These are phyloP conservation scores for Oryzias javanicus DNA, from an alignment of 2,113 vertebrate genomes.

Conservation along the genomic window DNA sequence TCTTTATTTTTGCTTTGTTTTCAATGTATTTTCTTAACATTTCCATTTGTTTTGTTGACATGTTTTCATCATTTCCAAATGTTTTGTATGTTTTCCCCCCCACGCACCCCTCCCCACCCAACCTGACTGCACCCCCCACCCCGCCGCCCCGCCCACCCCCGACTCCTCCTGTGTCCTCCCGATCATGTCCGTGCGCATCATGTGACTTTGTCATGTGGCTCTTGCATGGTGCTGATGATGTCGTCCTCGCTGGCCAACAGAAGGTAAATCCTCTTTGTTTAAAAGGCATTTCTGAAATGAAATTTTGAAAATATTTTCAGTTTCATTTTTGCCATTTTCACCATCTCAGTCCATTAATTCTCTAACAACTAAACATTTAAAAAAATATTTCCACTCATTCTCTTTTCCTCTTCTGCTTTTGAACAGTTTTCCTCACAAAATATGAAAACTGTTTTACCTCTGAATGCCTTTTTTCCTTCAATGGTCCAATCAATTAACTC, in stretches of 20 bases:
- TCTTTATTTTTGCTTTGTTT: constrained; percentile 52
- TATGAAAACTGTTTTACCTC: background rate
- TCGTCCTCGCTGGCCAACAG: constrained; percentile 97
- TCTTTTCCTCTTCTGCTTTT: too few relatives aligned
- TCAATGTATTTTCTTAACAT: constrained; percentile 85
- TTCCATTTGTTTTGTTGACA: constrained; percentile 81
- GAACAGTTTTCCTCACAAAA: background rate
- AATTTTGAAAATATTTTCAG: background rate
- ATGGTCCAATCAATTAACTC: background rate
- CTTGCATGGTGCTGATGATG: constrained; percentile 99
- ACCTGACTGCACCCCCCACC: constrained; percentile 4
- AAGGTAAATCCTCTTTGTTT: constrained; percentile 87
- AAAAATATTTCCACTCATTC: background rate
- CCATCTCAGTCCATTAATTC: background rate
- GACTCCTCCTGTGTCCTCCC: constrained; percentile 86
- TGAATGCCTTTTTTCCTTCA: constrained; percentile 7
- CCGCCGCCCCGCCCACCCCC: background rate
- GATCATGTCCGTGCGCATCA: constrained; percentile 98
- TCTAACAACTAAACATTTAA: background rate
- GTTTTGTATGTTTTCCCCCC: constrained; percentile 93
- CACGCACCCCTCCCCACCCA: constrained; percentile 74
- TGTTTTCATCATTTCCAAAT: constrained; percentile 96
- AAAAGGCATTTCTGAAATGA: constrained; percentile 15
- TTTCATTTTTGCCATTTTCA: constrained; percentile 24
- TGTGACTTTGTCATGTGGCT: constrained; percentile 99